Conservation (phyloP, 2,797 vertebrate species). For the Nannoperca obscura region DNA sequence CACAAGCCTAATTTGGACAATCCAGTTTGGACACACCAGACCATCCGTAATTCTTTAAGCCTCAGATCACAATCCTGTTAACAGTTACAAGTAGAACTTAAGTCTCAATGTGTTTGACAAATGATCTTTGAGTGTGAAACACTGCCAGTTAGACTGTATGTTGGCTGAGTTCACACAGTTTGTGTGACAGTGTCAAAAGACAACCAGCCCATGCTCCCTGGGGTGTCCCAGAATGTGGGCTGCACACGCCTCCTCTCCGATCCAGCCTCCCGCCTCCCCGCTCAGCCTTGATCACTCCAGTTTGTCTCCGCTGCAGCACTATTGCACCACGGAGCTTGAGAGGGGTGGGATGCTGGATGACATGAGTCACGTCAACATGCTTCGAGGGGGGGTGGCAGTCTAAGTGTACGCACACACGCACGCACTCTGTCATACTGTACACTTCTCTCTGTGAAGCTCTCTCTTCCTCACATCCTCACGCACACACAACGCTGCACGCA, state of each 20-base stretch:
- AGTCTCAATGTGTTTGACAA: constrained; percentile 44
- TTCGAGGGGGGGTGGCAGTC: constrained; percentile 59
- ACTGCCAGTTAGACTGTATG: constrained; percentile 39
- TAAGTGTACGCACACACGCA: constrained; percentile 38
- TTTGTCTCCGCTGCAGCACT: constrained; percentile 66
- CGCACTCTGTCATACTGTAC: constrained; percentile 61
- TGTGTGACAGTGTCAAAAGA: constrained; percentile 67
- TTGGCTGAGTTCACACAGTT: constrained; percentile 52
- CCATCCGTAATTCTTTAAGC: constrained; percentile 16
- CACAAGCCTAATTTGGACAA: background rate
- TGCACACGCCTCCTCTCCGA: constrained; percentile 49
- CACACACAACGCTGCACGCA: constrained; percentile 29
- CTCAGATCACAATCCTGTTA: constrained; percentile 36
- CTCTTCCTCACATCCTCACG: constrained; percentile 45
- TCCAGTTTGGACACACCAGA: constrained; percentile 7
- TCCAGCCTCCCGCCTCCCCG: constrained; percentile 58
- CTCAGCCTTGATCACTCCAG: constrained; percentile 74
- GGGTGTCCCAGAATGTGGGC: constrained; percentile 64
- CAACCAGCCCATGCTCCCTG: constrained; percentile 55
- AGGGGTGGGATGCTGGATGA: constrained; percentile 69
- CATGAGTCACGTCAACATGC: constrained; percentile 76
- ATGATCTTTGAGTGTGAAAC: constrained; percentile 50
- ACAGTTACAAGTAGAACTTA: constrained; percentile 43
- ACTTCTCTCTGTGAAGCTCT: constrained; percentile 55
- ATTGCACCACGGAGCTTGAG: constrained; percentile 44